phyloP scores from a whole-genome alignment of 2,113 vertebrate genomes.

The Oreochromis spilurus region DNA sequence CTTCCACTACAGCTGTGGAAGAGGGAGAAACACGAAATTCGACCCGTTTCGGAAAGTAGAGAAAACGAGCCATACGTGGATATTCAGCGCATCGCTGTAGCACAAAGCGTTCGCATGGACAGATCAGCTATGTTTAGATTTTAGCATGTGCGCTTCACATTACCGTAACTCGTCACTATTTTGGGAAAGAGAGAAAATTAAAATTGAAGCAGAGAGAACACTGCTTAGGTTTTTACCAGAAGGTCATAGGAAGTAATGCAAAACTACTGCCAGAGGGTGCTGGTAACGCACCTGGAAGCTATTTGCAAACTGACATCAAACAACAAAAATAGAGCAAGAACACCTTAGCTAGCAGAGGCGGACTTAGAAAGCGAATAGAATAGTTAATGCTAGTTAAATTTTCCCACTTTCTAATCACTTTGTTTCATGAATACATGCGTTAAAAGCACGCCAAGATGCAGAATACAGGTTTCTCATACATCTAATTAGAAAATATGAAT shows the following conservation, averaged over 20 bases:
- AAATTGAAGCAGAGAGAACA: background rate
- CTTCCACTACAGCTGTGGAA: background rate
- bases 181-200: background rate
- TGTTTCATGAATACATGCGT: background rate
- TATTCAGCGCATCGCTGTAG: background rate
- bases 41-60: background rate
- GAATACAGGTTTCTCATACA: background rate
- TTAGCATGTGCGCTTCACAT: background rate
- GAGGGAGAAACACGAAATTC: fast-evolving
- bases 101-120: background rate
- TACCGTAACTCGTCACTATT: background rate
- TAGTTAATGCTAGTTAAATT: background rate
- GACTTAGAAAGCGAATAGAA: background rate
- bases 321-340: background rate
- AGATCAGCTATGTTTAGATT: background rate
- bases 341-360: background rate
- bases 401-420: background rate
- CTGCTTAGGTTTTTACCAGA: background rate
- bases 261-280: background rate
- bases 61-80: background rate
- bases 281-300: background rate
- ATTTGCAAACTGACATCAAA: background rate
- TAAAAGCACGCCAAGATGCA: background rate
- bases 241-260: background rate
- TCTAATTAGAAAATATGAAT: background rate